Base-by-base conservation (phyloP, 2,113 vertebrate genomes). In the Mixornis gularis region DNA sequence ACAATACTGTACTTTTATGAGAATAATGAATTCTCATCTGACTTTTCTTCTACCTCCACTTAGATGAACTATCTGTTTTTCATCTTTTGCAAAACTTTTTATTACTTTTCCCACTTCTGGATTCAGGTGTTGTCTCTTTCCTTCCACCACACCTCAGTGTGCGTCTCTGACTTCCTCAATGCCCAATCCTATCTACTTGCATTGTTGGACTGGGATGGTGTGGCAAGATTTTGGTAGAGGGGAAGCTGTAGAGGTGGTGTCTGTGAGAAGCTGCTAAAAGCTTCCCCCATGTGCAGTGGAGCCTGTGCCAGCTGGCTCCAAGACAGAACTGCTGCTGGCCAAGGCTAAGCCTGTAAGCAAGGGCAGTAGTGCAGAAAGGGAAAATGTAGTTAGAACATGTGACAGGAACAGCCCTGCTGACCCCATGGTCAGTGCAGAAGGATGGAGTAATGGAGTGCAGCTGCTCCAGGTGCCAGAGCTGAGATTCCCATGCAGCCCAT, bases 401-500 rank as follows among this genome's bases (percentile, higher is more conserved):
- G 19, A 44, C 32, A 65, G 38, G 27, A 40, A 3, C 22, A 34
- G 44, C 19, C 19, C 38, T 38, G 38, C 44, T 66, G 44, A 40
- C 7, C 6, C 18, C 24, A 52, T 0, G 1, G n/a, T 29, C 44
- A 40, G 29, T 15, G 52, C 40, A 52, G 19, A 27, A 65, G 18
- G 13, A 24, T 11, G 15, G 27, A 27, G 8, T 19, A 10, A 24
- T 11, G 15, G 27, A 27, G 8, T 19, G 8, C 14, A 79, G 43
- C 26, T 29, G 19, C 38, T 58, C 13, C 27, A 17, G 43, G 15
- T 29, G 10, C 15, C 27, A 26, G 30, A 36, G 41, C 43, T 22
- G 34, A 30, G 25, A 48, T 27, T 36, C 5, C 36, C 11, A 5
- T 36, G 49, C 41, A 63, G 58, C 14, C 27, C 0, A 0, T 26